These are phyloP conservation scores for Mormyrus proboscirostris DNA, from an alignment of 2,797 vertebrate species.

Conservation along the genomic window DNA sequence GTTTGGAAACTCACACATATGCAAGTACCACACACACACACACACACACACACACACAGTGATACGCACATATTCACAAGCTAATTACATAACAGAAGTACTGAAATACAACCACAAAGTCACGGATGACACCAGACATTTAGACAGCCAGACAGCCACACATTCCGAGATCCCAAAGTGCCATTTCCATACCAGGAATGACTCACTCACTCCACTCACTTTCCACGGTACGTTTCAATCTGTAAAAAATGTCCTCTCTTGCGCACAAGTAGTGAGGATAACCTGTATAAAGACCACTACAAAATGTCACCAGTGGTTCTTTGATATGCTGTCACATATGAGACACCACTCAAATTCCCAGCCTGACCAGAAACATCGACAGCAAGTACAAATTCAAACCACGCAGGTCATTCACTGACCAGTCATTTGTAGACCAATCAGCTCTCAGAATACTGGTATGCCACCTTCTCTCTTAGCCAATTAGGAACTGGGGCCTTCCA, in stretches of 20 bases:
- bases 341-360: background rate
- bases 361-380: background rate
- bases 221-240: background rate
- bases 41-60: background rate
- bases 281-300: background rate
- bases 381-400: background rate
- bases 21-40: background rate
- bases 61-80: background rate
- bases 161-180: background rate
- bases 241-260: background rate
- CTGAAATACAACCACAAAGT: background rate
- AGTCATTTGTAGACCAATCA: background rate
- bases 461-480: background rate
- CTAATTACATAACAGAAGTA: background rate
- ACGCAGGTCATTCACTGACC: background rate
- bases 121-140: background rate
- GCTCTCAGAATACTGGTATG: background rate
- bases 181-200: background rate
- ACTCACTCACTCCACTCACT: background rate
- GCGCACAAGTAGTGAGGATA: background rate
- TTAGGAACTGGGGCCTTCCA: background rate
- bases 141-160: background rate
- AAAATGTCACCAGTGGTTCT: background rate
- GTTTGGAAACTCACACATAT: background rate
- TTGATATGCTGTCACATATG: background rate